A percentile compares a stretch with the other conserved stretches of the same genome.
Conservation (phyloP, 2,113 vertebrate species). For the Anoplopoma fimbria region DNA sequence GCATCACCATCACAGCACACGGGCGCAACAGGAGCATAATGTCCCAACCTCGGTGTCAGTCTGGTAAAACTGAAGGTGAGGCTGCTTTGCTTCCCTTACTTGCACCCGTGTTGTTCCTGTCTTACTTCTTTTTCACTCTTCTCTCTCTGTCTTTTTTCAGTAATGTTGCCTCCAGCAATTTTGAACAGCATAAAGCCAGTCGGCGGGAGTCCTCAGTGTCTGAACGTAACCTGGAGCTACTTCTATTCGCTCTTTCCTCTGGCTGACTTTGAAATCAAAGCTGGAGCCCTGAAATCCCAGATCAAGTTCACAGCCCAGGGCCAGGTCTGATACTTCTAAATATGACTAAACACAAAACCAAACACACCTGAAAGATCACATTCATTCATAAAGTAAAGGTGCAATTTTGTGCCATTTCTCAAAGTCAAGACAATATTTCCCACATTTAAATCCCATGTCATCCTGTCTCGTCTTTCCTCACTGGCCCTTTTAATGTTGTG, state of each 20-base stretch:
- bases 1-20: slow-evolving; percentile 57
- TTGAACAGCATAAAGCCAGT: slow-evolving; percentile 80
- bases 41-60: slow-evolving; percentile 60
- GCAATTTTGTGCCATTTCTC: neutral
- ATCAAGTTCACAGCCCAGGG: slow-evolving; percentile 55
- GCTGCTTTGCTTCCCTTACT: neutral
- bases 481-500: no score
- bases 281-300: slow-evolving; percentile 62
- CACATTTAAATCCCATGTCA: no score
- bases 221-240: slow-evolving; percentile 86
- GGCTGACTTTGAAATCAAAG: slow-evolving; percentile 60
- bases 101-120: neutral
- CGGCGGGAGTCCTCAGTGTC: slow-evolving; percentile 80
- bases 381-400: neutral
- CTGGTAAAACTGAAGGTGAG: slow-evolving; percentile 66
- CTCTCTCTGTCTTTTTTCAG: slow-evolving; percentile 34
- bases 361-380: neutral
- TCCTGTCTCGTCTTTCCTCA: no score
- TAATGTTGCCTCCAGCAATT: slow-evolving; percentile 86
- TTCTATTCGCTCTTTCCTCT: neutral
- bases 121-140: neutral
- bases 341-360: neutral
- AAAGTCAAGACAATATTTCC: neutral
- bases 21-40: neutral
- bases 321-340: slow-evolving; percentile 53